Evolutionary conservation across 2,113 vertebrate species (phyloP).

Genomic region (Progne subis): DNA sequence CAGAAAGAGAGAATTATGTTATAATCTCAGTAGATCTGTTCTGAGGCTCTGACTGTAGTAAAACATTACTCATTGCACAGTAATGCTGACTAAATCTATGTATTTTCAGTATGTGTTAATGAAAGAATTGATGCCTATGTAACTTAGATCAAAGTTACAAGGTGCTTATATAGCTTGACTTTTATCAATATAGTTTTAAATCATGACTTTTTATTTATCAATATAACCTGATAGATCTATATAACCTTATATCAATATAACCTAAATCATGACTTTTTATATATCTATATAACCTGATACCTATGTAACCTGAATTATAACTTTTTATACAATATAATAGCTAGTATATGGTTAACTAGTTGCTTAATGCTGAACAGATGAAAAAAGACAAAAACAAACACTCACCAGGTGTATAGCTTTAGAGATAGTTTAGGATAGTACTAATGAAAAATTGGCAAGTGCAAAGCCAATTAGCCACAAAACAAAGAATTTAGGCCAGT

Average conservation of each 20-base stretch:
- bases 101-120: background rate
- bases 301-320: background rate
- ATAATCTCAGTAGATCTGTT: background rate
- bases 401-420: background rate
- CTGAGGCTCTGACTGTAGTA: background rate
- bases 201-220: background rate
- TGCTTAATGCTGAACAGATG: background rate
- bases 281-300: background rate
- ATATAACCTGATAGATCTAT: background rate
- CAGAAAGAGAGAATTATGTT: background rate
- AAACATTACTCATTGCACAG: fast-evolving
- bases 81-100: background rate
- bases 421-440: background rate
- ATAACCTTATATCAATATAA: background rate
- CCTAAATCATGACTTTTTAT: background rate
- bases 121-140: background rate
- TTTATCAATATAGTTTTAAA: background rate
- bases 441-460: background rate
- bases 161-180: background rate
- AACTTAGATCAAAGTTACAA: background rate
- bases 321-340: background rate
- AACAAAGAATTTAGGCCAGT: background rate
- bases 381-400: background rate
- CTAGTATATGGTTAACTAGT: background rate
- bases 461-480: background rate